phyloP scores from a whole-genome alignment of 1,140 invertebrate species.

The Mamestra configurata region DNA sequence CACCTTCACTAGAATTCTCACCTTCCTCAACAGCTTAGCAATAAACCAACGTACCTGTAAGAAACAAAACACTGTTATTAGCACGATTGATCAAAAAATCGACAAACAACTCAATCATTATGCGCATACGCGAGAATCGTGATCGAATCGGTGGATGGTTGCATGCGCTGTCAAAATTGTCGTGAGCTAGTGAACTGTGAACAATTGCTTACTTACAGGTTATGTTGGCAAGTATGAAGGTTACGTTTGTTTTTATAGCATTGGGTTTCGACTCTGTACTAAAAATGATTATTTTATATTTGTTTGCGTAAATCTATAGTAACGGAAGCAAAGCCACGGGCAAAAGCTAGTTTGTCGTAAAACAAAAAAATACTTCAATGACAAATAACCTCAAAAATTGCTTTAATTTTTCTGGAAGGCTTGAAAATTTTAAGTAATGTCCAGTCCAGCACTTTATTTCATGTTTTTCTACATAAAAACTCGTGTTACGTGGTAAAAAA shows the following conservation, averaged over 20 bases:
- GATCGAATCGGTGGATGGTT: conserved; percentile 37
- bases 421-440: too few relatives aligned
- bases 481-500: background rate
- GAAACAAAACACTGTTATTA: conserved; percentile 27
- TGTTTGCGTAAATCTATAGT: too few relatives aligned
- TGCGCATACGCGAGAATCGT: conserved; percentile 9
- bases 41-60: conserved; percentile 32
- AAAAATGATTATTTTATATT: too few relatives aligned
- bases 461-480: background rate
- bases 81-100: conserved; percentile 35
- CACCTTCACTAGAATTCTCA: conserved; percentile 1
- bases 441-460: background rate
- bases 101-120: conserved; percentile 37
- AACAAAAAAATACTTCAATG: too few relatives aligned
- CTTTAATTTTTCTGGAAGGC: too few relatives aligned
- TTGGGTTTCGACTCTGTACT: too few relatives aligned
- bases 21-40: conserved; percentile 15
- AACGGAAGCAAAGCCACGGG: too few relatives aligned
- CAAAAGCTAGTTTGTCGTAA: too few relatives aligned
- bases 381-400: too few relatives aligned
- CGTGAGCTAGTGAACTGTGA: conserved; percentile 27
- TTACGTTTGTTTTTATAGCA: background rate
- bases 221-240: conserved; percentile 13
- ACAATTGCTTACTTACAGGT: conserved; percentile 22
- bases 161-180: conserved; percentile 40